Evolutionary conservation across 2,888 invertebrate species (phyloP), one percentile per base, ranked within the genome.

Genomic region (Heliothis peltigera): DNA sequence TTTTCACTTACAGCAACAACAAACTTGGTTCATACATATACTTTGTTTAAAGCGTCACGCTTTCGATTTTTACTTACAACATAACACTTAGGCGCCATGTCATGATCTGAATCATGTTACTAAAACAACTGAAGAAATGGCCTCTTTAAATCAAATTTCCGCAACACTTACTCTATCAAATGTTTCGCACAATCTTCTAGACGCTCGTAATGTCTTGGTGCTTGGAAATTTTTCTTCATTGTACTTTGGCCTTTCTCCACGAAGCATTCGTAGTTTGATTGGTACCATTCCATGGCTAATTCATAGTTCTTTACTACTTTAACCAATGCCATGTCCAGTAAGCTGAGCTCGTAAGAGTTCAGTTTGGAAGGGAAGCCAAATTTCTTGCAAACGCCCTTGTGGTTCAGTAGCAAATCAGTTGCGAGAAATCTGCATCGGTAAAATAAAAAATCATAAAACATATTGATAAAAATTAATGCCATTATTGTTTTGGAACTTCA

Each of bases 321-420:
- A 0, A 35, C 12, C 0, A 91, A 49, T 0, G 89, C 87, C 0
- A 19, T n/a, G 25, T 89, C 88, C 62, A 92, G 35, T 0, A 85
- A 71, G 0, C 83, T 63, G 8, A 87, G 44, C 80, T 93, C 93
- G 0, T 78, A 54, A 1, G 61, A 0, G 42, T 57, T 89, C 70
- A 93, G 54, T n/a, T 70, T 75, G 7, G 63, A 7, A 1, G 92
- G 93, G 3, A 91, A 62, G 58, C 86, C 85, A 28, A 81, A 86
- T 62, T 81, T 86, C 75, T 87, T 85, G 80, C 84, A 86, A 60
- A 93, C 86, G 5, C 93, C 93, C 2, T 79, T 81, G 32, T 83
- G 32, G 79, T 89, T 89, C 19, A 93, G 68, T 25, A 87, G 75
- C 48, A 88, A 67, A 10, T 89, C 88, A 44, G 86, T 77, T 5